Percentiles rank a stretch among this genome's conserved stretches.
These are phyloP conservation scores for Salvelinus sp. DNA, from an alignment of 2,113 vertebrate species.

Conservation along the genomic window DNA sequence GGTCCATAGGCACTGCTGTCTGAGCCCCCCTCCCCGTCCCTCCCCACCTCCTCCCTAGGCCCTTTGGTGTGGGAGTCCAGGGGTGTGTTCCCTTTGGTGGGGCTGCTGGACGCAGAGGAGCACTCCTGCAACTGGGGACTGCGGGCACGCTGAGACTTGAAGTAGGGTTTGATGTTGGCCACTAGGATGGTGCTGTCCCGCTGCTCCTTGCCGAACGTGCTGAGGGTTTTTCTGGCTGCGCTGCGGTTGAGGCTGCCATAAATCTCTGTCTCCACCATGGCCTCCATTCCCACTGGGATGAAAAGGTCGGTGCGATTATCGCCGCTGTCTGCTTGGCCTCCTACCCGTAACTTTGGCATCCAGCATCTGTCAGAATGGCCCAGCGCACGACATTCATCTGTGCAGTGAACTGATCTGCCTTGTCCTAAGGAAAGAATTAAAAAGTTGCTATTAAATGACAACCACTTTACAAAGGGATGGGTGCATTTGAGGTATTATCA, in stretches of 20 bases:
- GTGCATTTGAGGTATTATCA: too few species aligned
- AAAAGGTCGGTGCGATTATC: slow-evolving; percentile 99
- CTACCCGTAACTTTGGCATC: slow-evolving; percentile 97
- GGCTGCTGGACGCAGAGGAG: slow-evolving; percentile 89
- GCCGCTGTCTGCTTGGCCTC: slow-evolving; percentile 93
- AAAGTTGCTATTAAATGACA: slow-evolving; percentile 53
- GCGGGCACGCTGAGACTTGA: slow-evolving; percentile 96
- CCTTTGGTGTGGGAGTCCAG: slow-evolving; percentile 85
- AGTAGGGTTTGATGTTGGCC: slow-evolving; percentile 98
- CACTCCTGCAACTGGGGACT: slow-evolving; percentile 94
- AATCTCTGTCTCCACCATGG: slow-evolving; percentile 95
- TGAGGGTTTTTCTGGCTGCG: slow-evolving; percentile 95
- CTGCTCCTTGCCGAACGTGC: slow-evolving; percentile 98
- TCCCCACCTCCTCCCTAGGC: slow-evolving; percentile 77
- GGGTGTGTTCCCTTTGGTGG: slow-evolving; percentile 86
- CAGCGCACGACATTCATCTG: slow-evolving; percentile 97
- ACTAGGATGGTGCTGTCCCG: slow-evolving; percentile 98
- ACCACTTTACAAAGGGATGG: too few species aligned
- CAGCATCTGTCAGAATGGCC: slow-evolving; percentile 98
- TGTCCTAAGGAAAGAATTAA: slow-evolving; percentile 83
- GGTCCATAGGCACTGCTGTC: slow-evolving; percentile 84
- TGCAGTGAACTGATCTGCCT: slow-evolving; percentile 97
- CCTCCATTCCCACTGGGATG: slow-evolving; percentile 93
- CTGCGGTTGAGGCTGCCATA: slow-evolving; percentile 95
- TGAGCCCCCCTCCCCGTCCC: slow-evolving; percentile 78